Evolutionary conservation across 2,888 invertebrate species (phyloP).

Genomic region (Heteromurus nitidus): DNA sequence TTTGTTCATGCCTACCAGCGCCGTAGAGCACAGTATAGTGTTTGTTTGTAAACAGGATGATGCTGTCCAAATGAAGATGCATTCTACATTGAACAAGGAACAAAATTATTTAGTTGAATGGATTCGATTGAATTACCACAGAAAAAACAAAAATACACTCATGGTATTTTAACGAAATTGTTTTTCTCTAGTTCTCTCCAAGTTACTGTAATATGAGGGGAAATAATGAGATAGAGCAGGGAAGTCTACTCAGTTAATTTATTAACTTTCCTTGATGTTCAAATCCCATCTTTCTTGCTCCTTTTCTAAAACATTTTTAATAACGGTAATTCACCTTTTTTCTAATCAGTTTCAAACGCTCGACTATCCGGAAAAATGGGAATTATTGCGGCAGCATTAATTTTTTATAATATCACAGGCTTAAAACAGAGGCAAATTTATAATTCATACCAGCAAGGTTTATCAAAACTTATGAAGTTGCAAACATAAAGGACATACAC

Average conservation of each 20-base stretch:
- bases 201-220: not conserved
- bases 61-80: not conserved
- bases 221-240: not conserved
- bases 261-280: conserved; percentile 21
- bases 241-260: conserved; percentile 31
- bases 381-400: conserved; percentile 44
- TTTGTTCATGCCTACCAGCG: not conserved
- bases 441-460: not conserved
- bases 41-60: not conserved
- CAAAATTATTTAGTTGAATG: conserved; percentile 1
- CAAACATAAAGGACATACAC: not conserved
- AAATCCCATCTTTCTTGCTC: too few relatives aligned
- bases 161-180: conserved; percentile 16
- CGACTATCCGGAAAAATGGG: conserved; percentile 33
- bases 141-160: not conserved
- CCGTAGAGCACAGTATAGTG: too few relatives aligned
- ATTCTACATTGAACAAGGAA: not conserved
- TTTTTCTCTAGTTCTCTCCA: conserved; percentile 5
- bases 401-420: conserved; percentile 50
- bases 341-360: conserved; percentile 47
- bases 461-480: not conserved
- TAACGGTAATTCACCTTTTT: conserved; percentile 58
- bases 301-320: conserved; percentile 25
- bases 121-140: conserved; percentile 5
- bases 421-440: conserved; percentile 16